These are phyloP conservation scores for Anoplius nigerrimus DNA, from an alignment of 2,888 invertebrate species.

Conservation along the genomic window DNA sequence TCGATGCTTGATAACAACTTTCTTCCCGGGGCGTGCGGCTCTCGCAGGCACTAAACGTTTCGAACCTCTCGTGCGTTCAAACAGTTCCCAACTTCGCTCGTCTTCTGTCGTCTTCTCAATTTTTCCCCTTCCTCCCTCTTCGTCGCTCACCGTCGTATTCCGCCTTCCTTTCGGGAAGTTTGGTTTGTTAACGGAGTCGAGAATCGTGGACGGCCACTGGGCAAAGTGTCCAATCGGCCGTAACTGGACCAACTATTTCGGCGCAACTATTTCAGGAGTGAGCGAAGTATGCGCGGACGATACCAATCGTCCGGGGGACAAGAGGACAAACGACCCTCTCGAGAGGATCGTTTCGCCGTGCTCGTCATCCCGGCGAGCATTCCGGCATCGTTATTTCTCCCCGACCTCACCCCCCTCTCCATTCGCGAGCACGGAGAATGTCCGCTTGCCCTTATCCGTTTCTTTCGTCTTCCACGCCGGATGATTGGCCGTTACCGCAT, in stretches of 20 bases:
- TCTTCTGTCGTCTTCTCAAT: neutral
- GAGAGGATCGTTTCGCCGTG: constrained; percentile 31
- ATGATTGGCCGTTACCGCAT: constrained; percentile 19
- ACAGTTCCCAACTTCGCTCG: too few species aligned
- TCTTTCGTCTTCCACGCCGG: constrained; percentile 13
- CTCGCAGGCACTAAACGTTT: too few species aligned
- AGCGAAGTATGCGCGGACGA: constrained; percentile 16
- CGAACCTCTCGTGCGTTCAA: too few species aligned
- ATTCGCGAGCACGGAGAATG: too few species aligned
- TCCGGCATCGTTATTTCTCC: constrained; percentile 29
- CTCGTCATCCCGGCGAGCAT: constrained; percentile 28
- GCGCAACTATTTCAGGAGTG: constrained; percentile 31
- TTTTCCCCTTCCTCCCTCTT: neutral
- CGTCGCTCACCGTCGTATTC: neutral
- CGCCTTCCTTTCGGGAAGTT: too few species aligned
- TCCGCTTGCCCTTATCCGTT: constrained; percentile 2
- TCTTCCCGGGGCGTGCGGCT: too few species aligned
- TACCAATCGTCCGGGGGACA: constrained; percentile 42
- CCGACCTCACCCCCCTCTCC: neutral
- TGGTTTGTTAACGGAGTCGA: too few species aligned
- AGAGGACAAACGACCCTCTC: constrained; percentile 40
- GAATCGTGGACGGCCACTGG: neutral
- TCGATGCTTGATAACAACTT: too few species aligned
- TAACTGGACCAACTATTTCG: constrained; percentile 46
- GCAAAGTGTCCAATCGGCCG: constrained; percentile 5